Conservation (phyloP, 2,113 vertebrate genomes). For the Planiliza haematocheilus region DNA sequence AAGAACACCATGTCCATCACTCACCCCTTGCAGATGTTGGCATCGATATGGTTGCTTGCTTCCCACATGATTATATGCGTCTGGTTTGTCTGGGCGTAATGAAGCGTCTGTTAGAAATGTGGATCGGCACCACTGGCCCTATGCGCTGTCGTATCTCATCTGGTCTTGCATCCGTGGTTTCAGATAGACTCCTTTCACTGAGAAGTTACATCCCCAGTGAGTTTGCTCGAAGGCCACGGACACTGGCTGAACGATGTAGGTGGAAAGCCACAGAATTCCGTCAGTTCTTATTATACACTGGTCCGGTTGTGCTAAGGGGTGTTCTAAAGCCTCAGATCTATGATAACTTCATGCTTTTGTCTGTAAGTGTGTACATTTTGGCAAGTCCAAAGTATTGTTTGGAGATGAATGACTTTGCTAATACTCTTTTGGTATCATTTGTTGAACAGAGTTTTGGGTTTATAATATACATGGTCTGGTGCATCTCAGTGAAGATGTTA, state of each 20-base stretch:
- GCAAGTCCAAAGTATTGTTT: background rate
- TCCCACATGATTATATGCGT: no score
- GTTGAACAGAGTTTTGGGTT: conserved; percentile 4
- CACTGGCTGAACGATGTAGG: no score
- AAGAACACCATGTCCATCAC: background rate
- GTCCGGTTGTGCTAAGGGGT: no score
- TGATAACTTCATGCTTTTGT: conserved; percentile 6
- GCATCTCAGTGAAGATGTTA: conserved; percentile 16
- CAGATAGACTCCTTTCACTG: background rate
- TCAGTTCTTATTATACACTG: no score
- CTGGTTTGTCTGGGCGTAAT: no score
- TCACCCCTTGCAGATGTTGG: background rate
- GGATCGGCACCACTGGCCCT: no score
- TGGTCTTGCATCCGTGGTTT: background rate
- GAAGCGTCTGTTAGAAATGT: no score
- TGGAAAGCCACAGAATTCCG: no score
- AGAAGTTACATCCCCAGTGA: background rate
- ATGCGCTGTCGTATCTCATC: background rate
- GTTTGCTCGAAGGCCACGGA: background rate
- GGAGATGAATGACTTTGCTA: background rate
- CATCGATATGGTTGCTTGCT: no score
- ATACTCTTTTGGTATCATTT: conserved; percentile 4
- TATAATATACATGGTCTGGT: conserved; percentile 10
- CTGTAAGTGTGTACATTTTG: conserved; percentile 7
- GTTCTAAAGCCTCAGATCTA: background rate